A percentile compares a stretch with the other conserved stretches of the same genome.
These are phyloP conservation scores for Arion vulgaris DNA, from an alignment of 1,140 invertebrate species.

Conservation along the genomic window DNA sequence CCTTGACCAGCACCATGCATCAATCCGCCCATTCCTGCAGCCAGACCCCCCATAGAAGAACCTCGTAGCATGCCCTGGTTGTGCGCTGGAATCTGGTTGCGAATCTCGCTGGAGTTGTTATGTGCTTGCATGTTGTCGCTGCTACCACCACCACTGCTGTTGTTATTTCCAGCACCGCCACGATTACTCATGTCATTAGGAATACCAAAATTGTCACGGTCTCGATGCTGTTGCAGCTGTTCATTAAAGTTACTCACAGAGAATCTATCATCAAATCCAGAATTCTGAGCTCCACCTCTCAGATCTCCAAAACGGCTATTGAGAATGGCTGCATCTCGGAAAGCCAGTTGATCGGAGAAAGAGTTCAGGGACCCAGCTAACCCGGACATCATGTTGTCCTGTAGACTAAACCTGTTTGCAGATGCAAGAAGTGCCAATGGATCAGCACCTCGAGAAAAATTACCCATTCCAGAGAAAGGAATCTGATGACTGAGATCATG, in stretches of 20 bases:
- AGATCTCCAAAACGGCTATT: slow-evolving; percentile 40
- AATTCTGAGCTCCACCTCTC: slow-evolving; percentile 8
- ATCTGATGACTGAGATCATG: slow-evolving; percentile 31
- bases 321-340: slow-evolving; percentile 37
- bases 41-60: background rate
- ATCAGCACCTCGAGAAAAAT: slow-evolving; percentile 36
- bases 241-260: slow-evolving; percentile 26
- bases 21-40: slow-evolving; percentile 15
- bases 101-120: slow-evolving; percentile 12
- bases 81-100: slow-evolving; percentile 33
- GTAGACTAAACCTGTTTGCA: slow-evolving; percentile 31
- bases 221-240: slow-evolving; percentile 25
- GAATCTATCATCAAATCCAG: slow-evolving; percentile 34
- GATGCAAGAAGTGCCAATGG: slow-evolving; percentile 33
- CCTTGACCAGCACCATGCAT: slow-evolving; percentile 23
- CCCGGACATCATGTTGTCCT: slow-evolving; percentile 41
- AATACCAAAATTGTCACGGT: slow-evolving; percentile 13
- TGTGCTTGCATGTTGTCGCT: slow-evolving; percentile 6
- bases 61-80: slow-evolving; percentile 38
- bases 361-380: slow-evolving; percentile 27
- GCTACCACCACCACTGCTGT: background rate
- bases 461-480: slow-evolving; percentile 34
- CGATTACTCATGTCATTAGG: slow-evolving; percentile 5
- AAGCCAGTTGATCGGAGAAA: slow-evolving; percentile 38
- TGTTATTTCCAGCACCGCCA: background rate